phyloP scores from a whole-genome alignment of 2,888 invertebrate species.

The Dasysyrphus tricinctus region DNA sequence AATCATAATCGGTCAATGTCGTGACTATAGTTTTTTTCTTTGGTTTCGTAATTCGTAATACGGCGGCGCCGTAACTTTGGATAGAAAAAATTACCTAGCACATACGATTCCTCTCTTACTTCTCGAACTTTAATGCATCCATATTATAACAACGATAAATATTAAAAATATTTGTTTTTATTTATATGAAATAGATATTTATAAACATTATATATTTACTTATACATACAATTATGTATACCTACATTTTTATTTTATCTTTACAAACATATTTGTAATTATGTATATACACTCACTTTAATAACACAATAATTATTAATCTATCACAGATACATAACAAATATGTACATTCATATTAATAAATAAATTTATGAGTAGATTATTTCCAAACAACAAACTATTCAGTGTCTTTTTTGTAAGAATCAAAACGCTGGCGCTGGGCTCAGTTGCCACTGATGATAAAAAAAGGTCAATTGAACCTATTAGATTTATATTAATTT shows the following conservation, averaged over 20 bases:
- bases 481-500: background rate
- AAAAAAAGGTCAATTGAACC: background rate
- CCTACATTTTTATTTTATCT: slow-evolving; percentile 7
- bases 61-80: too few relatives aligned
- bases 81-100: too few relatives aligned
- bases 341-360: slow-evolving; percentile 44
- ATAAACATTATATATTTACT: slow-evolving; percentile 21
- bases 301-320: slow-evolving; percentile 36
- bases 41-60: too few relatives aligned
- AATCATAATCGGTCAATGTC: too few relatives aligned
- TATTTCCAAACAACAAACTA: slow-evolving; percentile 1
- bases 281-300: slow-evolving; percentile 33
- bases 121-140: background rate
- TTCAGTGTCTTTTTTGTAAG: slow-evolving; percentile 1
- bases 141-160: background rate
- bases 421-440: background rate
- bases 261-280: slow-evolving; percentile 37
- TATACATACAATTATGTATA: background rate
- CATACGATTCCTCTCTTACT: too few relatives aligned
- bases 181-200: slow-evolving; percentile 32
- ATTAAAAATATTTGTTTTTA: slow-evolving; percentile 23
- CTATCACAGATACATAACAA: slow-evolving; percentile 66
- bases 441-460: background rate
- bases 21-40: too few relatives aligned
- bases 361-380: slow-evolving; percentile 21